Percentiles rank a stretch among this genome's conserved stretches.
Evolutionary conservation across 2,113 vertebrate genomes (phyloP).

Genomic region (Poecile atricapillus): DNA sequence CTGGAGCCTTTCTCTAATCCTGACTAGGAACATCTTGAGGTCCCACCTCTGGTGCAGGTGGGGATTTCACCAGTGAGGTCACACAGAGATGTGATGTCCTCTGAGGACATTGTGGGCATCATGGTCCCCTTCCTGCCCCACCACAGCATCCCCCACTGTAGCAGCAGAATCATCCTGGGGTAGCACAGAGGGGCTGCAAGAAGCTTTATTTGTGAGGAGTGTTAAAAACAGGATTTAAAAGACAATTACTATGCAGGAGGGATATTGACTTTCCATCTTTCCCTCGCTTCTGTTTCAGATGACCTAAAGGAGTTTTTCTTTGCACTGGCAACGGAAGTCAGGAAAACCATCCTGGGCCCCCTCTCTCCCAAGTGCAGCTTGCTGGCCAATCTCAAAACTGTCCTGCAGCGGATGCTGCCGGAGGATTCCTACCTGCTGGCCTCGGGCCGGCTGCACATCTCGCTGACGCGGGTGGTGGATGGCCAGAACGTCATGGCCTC

Average conservation of each 20-base stretch:
- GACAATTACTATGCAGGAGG: not conserved
- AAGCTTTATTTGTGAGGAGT: not conserved
- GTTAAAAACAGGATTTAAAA: not conserved
- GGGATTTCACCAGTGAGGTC: not conserved
- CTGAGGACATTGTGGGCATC: not conserved
- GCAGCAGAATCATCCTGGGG: not conserved
- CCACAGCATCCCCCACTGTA: fast-evolving
- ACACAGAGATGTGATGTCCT: fast-evolving
- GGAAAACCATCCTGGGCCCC: constrained; percentile 75
- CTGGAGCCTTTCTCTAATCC: not conserved
- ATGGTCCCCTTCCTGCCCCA: not conserved
- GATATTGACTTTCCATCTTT: not conserved
- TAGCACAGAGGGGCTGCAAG: not conserved
- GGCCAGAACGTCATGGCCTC: constrained; percentile 79
- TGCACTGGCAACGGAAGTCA: constrained; percentile 63
- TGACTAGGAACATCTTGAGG: fast-evolving
- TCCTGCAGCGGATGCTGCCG: constrained; percentile 73
- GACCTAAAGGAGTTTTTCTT: constrained; percentile 70
- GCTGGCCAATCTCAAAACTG: constrained; percentile 66
- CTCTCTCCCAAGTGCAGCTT: constrained; percentile 78
- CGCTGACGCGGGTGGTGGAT: constrained; percentile 77
- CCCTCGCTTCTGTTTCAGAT: constrained; percentile 21
- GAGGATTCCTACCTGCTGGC: constrained; percentile 80
- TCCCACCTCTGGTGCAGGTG: fast-evolving
- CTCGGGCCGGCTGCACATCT: constrained; percentile 79